Evolutionary conservation across 2,888 invertebrate genomes (phyloP).

Genomic region (Dynastes grantii): DNA sequence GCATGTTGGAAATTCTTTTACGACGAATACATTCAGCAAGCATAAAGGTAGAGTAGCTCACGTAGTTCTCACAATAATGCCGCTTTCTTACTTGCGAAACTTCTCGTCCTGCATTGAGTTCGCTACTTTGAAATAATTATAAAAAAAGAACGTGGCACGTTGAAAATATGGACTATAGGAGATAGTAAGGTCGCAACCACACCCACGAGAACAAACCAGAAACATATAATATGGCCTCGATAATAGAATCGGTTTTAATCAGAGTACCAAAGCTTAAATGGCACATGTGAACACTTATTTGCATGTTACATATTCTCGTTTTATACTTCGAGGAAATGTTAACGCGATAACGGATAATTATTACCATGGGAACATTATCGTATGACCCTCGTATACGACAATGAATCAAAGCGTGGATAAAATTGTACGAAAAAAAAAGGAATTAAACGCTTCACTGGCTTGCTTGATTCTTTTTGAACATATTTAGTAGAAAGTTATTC

Average conservation of each 20-base stretch:
- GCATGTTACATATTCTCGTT: not conserved
- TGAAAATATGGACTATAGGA: conserved; percentile 47
- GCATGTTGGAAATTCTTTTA: conserved; percentile 33
- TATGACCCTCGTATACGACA: not conserved
- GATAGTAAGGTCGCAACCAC: conserved; percentile 52
- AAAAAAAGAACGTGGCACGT: conserved; percentile 20
- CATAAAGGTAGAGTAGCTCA: conserved; percentile 29
- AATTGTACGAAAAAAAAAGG: not conserved
- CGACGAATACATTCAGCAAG: not conserved
- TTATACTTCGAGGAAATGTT: not conserved
- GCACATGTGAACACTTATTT: not conserved
- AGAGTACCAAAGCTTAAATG: not conserved
- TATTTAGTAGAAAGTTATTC: conserved; percentile 14
- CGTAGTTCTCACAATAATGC: conserved; percentile 39
- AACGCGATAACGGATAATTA: not conserved
- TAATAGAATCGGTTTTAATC: conserved; percentile 36
- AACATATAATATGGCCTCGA: conserved; percentile 45
- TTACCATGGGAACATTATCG: not conserved
- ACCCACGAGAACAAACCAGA: conserved; percentile 35
- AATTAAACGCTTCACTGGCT: conserved; percentile 8
- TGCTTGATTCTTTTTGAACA: conserved; percentile 11
- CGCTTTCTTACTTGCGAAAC: conserved; percentile 45
- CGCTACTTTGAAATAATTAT: conserved; percentile 38
- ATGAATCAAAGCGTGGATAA: not conserved
- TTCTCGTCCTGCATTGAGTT: not conserved